Conservation (phyloP, 1,140 invertebrate genomes). For the Drosophila nigrodunni region DNA sequence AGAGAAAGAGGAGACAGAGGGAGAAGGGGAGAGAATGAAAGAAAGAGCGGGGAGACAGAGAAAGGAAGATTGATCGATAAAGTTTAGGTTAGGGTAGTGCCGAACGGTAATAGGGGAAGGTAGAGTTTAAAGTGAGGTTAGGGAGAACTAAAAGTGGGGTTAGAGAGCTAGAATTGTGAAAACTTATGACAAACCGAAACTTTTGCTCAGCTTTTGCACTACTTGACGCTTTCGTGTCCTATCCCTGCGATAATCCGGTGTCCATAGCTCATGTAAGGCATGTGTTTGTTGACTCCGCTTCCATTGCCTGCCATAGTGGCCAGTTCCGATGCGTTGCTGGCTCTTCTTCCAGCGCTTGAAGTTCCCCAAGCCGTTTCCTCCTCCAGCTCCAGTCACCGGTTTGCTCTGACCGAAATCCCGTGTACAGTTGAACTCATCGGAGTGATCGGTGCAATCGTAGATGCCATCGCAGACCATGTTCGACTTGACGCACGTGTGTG, state of each 20-base stretch:
- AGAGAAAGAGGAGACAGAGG: not conserved
- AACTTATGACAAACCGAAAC: conserved; percentile 65
- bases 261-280: not conserved
- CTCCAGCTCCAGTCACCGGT: conserved; percentile 1
- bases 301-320: conserved; percentile 4
- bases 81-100: not conserved
- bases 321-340: not conserved
- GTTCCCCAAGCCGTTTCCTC: conserved; percentile 5
- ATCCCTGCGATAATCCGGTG: conserved; percentile 4
- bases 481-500: conserved; percentile 86
- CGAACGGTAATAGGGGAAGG: not conserved
- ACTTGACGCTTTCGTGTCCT: conserved; percentile 40
- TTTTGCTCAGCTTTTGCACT: conserved; percentile 31
- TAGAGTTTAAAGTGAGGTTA: not conserved
- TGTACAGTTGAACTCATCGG: conserved; percentile 89
- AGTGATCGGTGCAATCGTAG: conserved; percentile 89
- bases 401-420: conserved; percentile 25
- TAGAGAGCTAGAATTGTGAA: conserved; percentile 19
- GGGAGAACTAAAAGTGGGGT: not conserved
- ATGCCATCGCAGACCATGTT: conserved; percentile 89
- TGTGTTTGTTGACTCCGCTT: conserved; percentile 1
- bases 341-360: conserved; percentile 73
- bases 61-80: not conserved
- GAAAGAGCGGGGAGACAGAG: not conserved
- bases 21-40: not conserved